These are phyloP conservation scores for Callosobruchus maculatus DNA, from an alignment of 2,888 invertebrate genomes.

Conservation along the genomic window DNA sequence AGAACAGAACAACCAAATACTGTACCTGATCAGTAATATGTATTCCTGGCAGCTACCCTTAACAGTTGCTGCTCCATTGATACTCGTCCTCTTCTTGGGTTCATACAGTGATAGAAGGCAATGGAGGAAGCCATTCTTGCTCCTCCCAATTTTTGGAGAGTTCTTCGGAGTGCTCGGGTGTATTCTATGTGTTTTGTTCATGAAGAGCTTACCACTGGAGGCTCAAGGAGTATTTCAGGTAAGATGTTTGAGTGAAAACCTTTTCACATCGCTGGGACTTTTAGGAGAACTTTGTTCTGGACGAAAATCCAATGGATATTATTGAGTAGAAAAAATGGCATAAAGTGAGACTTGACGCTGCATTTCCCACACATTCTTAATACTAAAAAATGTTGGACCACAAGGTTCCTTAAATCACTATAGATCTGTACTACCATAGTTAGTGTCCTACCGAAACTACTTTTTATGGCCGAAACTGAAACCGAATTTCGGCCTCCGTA, in stretches of 20 bases:
- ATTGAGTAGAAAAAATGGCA: too few relatives aligned
- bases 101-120: slow-evolving; percentile 46
- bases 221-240: slow-evolving; percentile 49
- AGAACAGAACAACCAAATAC: slow-evolving; percentile 47
- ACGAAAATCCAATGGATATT: too few relatives aligned
- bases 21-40: slow-evolving; percentile 50
- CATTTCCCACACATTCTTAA: too few relatives aligned
- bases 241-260: not conserved
- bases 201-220: slow-evolving; percentile 54
- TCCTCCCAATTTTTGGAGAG: slow-evolving; percentile 45
- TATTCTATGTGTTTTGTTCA: slow-evolving; percentile 54
- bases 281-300: too few relatives aligned
- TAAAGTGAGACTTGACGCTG: too few relatives aligned
- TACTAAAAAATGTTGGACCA: too few relatives aligned
- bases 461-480: too few relatives aligned
- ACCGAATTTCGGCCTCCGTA: too few relatives aligned
- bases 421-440: too few relatives aligned
- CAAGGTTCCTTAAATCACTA: too few relatives aligned
- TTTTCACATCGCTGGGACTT: too few relatives aligned
- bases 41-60: slow-evolving; percentile 43
- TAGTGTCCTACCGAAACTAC: too few relatives aligned
- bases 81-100: slow-evolving; percentile 44
- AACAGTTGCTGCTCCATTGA: slow-evolving; percentile 41
- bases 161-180: slow-evolving; percentile 52
- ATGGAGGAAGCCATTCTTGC: slow-evolving; percentile 44